Base-by-base conservation (phyloP, 2,797 vertebrate species). In the Urocyon cinereoargenteus region DNA sequence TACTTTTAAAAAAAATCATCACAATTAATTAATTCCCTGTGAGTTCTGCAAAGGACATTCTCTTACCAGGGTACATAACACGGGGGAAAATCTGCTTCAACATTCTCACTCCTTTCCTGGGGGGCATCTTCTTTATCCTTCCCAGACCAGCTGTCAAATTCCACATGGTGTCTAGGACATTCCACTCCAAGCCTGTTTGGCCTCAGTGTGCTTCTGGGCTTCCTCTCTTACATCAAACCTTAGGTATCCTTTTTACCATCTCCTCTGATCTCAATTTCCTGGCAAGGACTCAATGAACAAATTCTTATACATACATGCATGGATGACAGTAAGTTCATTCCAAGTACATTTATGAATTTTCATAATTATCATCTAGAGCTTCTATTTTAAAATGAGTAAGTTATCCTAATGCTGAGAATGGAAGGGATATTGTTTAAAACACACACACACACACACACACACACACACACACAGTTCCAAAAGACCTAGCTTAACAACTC, bases 371-470 rank as follows among this genome's bases (percentile, higher is more conserved):
- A 77, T 90, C 55, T 88, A 83, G 5, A 92, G 10, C 22, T 59
- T 73, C 53, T 94, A 18, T 93, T 90, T 82, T 86, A 45, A 92
- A 79, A 86, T 40, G 22, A 40, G 12, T 40, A 66, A 83, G 31
- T 82, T 90, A 94, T 75, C 61, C 55, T 83, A 85, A 85, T 94
- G 31, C 53, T 89, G 22, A 96, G 26, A 94, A 95, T 16, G 70
- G 24, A 83, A 96, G 22, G n/a, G 13, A 86, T 73, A 26, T 51
- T 24, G 8, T 87, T 4, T 57, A 12, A 31, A 5, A 40, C 5
- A 40, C 40, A 40, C 6, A 45, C 6, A 45, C 40, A 45, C 40
- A 31, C 40, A 40, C 5, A 40, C 40, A 40, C 6, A 45, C 6
- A 45, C 40, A 45, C 40, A 45, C 40, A 45, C 40, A 45, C 40